These are phyloP conservation scores for Drosophila jambulina DNA, from an alignment of 1,140 invertebrate species.

Conservation along the genomic window DNA sequence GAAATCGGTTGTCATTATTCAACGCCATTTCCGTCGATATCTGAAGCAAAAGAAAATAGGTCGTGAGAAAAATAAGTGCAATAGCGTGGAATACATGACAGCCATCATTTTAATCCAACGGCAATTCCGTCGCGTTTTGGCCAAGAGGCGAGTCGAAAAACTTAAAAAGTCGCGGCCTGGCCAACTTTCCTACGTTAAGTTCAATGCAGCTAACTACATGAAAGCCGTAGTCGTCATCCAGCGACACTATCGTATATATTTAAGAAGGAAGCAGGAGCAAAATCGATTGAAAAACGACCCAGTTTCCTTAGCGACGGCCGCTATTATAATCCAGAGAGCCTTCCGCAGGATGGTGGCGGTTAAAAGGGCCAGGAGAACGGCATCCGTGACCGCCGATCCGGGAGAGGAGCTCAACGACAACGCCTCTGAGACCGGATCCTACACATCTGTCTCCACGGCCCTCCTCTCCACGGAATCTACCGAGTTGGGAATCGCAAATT, in stretches of 20 bases:
- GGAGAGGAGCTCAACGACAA: constrained; percentile 67
- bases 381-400: constrained; percentile 37
- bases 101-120: constrained; percentile 65
- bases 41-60: constrained; percentile 38
- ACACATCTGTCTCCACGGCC: constrained; percentile 76
- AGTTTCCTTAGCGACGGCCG: constrained; percentile 57
- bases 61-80: constrained; percentile 21
- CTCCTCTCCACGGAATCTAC: constrained; percentile 70
- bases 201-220: constrained; percentile 48
- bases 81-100: constrained; percentile 49
- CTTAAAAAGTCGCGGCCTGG: constrained; percentile 2
- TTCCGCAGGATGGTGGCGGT: constrained; percentile 56
- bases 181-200: neutral
- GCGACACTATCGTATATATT: constrained; percentile 53
- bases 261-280: constrained; percentile 34
- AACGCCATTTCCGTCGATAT: constrained; percentile 57
- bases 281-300: constrained; percentile 16
- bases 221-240: constrained; percentile 59
- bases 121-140: constrained; percentile 50
- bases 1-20: constrained; percentile 57
- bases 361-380: constrained; percentile 30
- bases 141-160: constrained; percentile 31
- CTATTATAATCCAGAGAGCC: constrained; percentile 73
- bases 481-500: constrained; percentile 50
- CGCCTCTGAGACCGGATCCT: constrained; percentile 69